Conservation (phyloP, 2,888 invertebrate genomes). For the Hartigia nigra region DNA sequence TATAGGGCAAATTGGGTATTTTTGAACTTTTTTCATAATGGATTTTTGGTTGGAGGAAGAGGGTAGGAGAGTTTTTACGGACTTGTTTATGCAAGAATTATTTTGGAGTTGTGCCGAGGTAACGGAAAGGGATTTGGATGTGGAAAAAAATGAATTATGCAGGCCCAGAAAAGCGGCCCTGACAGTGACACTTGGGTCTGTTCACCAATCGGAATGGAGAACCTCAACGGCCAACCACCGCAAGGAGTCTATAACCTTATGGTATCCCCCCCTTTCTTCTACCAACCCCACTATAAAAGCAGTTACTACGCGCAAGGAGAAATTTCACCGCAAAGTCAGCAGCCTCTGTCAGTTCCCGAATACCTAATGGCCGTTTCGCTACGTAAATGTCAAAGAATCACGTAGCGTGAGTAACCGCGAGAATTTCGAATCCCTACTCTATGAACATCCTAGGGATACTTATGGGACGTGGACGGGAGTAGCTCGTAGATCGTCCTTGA, state of each 20-base stretch:
- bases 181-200: constrained; percentile 40
- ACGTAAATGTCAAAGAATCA: constrained; percentile 40
- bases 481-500: background rate
- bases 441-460: background rate
- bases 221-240: constrained; percentile 38
- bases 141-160: background rate
- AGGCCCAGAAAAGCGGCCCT: constrained; percentile 6
- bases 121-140: background rate
- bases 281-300: background rate
- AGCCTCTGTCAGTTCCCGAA: constrained; percentile 39
- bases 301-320: constrained; percentile 43
- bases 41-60: no score
- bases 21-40: no score
- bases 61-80: background rate
- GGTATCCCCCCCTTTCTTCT: constrained; percentile 23
- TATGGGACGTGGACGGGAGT: background rate
- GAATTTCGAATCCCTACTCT: background rate
- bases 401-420: constrained; percentile 3
- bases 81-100: background rate
- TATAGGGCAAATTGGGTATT: no score
- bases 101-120: background rate
- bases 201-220: background rate
- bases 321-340: constrained; percentile 53
- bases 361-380: constrained; percentile 32
- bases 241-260: constrained; percentile 40